Percentiles rank a stretch among this genome's conserved stretches.
These are phyloP conservation scores for Misgurnus mizolepis DNA, from an alignment of 2,113 vertebrate genomes.

Conservation along the genomic window DNA sequence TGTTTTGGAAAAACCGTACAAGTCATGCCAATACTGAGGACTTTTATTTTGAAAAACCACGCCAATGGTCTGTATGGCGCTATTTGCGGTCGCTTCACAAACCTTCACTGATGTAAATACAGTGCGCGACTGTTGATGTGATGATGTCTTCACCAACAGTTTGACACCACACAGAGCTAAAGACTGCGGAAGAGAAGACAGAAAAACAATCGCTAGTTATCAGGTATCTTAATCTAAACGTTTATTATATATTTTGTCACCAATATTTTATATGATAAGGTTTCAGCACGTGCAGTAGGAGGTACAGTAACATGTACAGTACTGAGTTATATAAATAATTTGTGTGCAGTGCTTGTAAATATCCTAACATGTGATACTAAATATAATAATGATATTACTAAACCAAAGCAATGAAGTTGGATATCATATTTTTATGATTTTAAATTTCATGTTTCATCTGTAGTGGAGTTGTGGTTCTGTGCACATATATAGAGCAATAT, in stretches of 20 bases:
- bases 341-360: neutral
- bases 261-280: neutral
- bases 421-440: neutral
- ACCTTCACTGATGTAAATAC: conserved; percentile 14
- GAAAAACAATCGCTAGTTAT: neutral
- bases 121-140: neutral
- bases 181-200: conserved; percentile 8
- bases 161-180: conserved; percentile 12
- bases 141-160: neutral
- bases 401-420: too few relatives aligned
- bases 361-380: neutral
- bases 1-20: too few relatives aligned
- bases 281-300: neutral
- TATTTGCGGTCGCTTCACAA: conserved; percentile 7
- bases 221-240: conserved; percentile 5
- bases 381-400: neutral
- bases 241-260: neutral
- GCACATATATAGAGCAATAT: too few relatives aligned
- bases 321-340: neutral
- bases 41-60: conserved; percentile 30
- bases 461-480: neutral
- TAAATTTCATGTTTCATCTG: neutral
- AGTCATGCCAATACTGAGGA: neutral
- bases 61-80: neutral
- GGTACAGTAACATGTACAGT: neutral